Evolutionary conservation across 2,888 invertebrate species (phyloP).

Genomic region (Odontocolon sp.): DNA sequence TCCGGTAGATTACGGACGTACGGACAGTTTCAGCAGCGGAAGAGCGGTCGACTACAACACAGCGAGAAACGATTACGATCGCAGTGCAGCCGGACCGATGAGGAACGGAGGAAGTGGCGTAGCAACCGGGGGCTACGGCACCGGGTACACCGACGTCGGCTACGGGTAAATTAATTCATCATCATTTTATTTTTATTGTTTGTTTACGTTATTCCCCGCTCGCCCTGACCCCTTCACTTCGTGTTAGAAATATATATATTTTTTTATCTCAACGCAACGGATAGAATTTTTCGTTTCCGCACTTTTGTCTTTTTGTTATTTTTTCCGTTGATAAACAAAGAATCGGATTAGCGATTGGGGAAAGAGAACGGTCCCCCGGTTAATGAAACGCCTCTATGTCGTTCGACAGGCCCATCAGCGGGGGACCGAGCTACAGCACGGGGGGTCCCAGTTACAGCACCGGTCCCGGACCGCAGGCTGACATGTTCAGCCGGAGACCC

Average conservation of each 20-base stretch:
- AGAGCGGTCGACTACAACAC: conserved; percentile 77
- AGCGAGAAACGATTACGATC: conserved; percentile 78
- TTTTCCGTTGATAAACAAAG: background rate
- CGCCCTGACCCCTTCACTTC: no score
- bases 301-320: no score
- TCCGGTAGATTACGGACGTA: conserved; percentile 78
- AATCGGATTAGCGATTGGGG: background rate
- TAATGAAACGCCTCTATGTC: conserved; percentile 65
- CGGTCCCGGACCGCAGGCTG: conserved; percentile 79
- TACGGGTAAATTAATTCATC: conserved; percentile 66
- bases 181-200: conserved; percentile 10
- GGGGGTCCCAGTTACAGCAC: conserved; percentile 75
- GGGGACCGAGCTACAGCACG: conserved; percentile 77
- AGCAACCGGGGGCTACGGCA: conserved; percentile 74
- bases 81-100: conserved; percentile 77
- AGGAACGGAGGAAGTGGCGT: conserved; percentile 77
- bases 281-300: no score
- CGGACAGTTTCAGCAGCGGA: conserved; percentile 76
- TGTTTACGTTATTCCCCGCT: no score
- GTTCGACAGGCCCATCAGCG: conserved; percentile 77
- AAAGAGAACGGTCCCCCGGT: conserved; percentile 61
- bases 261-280: no score
- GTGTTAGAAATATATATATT: no score
- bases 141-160: conserved; percentile 78
- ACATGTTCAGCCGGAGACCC: conserved; percentile 79